These are phyloP conservation scores for Hippocampus kuda DNA, from an alignment of 2,797 vertebrate species.

Conservation along the genomic window DNA sequence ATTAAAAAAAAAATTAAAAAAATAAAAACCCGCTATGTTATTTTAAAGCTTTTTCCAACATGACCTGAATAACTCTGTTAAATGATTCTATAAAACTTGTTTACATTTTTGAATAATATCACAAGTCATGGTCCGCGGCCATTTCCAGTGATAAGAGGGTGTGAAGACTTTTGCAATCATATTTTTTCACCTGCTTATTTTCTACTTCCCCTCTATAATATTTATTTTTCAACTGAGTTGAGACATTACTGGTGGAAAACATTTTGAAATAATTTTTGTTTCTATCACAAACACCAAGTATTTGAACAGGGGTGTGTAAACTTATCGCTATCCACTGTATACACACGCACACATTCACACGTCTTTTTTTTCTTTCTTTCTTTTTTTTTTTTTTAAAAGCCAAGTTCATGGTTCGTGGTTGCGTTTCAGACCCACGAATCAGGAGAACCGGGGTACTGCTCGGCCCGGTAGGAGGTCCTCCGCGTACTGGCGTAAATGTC, in stretches of 20 bases:
- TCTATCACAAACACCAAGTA: not conserved
- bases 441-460: conserved; percentile 94
- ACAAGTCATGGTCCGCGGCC: no score
- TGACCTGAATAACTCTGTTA: no score
- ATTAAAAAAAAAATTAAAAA: not conserved
- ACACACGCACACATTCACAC: not conserved
- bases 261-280: not conserved
- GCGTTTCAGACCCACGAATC: conserved; percentile 90
- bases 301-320: not conserved
- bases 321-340: not conserved
- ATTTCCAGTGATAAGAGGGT: no score
- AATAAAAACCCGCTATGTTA: not conserved
- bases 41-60: no score
- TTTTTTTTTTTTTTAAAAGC: conserved; percentile 34
- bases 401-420: conserved; percentile 47
- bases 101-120: no score
- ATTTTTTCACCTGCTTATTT: no score
- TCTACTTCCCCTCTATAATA: not conserved
- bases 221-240: not conserved
- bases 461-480: conserved; percentile 83
- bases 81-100: no score
- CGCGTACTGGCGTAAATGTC: conserved; percentile 94
- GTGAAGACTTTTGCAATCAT: no score
- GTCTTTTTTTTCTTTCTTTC: no score
- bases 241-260: not conserved